These are phyloP conservation scores for Ormyrus pomaceus DNA, from an alignment of 2,888 invertebrate genomes.

Conservation along the genomic window DNA sequence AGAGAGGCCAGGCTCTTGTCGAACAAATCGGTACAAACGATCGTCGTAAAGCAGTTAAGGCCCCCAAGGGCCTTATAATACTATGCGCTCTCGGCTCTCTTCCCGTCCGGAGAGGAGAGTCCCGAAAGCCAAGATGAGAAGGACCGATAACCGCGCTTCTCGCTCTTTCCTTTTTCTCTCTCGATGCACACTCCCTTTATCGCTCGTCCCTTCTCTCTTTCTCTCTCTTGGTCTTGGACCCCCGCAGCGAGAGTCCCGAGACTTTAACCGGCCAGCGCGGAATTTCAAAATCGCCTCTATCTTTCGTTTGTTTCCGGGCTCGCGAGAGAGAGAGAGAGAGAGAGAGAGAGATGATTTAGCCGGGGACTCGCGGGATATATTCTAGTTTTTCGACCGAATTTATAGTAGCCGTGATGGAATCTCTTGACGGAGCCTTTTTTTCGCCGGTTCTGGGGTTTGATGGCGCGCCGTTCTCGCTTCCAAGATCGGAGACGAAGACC, in stretches of 20 bases:
- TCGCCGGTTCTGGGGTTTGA: neutral
- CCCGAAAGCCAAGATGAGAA: constrained; percentile 63
- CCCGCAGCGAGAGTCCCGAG: constrained; percentile 65
- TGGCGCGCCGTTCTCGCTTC: too few relatives aligned
- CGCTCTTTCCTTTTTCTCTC: constrained; percentile 52
- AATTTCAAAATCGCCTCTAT: constrained; percentile 62
- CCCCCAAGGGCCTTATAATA: constrained; percentile 58
- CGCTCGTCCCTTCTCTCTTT: constrained; percentile 18
- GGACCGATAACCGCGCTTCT: constrained; percentile 69
- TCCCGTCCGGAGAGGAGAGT: constrained; percentile 52
- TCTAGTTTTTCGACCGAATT: constrained; percentile 45
- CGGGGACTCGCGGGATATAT: constrained; percentile 28
- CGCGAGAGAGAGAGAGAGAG: too few relatives aligned
- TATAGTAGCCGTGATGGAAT: constrained; percentile 49
- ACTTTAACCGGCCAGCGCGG: constrained; percentile 61
- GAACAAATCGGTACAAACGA: constrained; percentile 76
- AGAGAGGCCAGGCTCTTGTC: constrained; percentile 64
- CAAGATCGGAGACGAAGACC: neutral
- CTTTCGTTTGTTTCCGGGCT: constrained; percentile 31
- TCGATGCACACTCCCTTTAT: constrained; percentile 38
- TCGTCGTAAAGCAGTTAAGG: constrained; percentile 75
- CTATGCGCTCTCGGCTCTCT: constrained; percentile 53
- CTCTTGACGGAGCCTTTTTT: constrained; percentile 27
- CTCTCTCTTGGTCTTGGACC: constrained; percentile 60
- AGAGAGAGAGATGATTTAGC: constrained; percentile 40